Conservation (phyloP, 2,113 vertebrate species). For the Narcine bancroftii region DNA sequence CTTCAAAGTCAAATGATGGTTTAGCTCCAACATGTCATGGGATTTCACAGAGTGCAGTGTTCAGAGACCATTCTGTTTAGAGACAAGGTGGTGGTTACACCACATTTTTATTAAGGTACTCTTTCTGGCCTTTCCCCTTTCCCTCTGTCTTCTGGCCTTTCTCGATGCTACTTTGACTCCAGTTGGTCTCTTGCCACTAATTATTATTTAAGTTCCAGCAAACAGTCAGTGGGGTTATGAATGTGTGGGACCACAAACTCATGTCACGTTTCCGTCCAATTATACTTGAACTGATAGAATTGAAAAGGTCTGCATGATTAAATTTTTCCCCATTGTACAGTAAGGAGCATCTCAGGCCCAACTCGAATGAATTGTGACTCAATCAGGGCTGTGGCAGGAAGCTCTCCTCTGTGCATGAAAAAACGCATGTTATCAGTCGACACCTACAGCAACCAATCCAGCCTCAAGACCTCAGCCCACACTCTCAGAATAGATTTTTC, state of each 20-base stretch:
- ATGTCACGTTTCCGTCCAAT: not conserved
- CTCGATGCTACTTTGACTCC: no score
- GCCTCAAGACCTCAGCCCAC: conserved; percentile 11
- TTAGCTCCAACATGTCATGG: no score
- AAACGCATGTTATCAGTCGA: not conserved
- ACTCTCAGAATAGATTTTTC: not conserved
- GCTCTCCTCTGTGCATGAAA: not conserved
- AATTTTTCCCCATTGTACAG: not conserved
- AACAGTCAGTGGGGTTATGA: not conserved
- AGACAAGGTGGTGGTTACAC: no score
- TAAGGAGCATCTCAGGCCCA: not conserved
- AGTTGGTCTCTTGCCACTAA: no score
- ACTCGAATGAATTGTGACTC: not conserved
- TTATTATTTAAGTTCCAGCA: no score
- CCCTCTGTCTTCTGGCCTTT: no score
- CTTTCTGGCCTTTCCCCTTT: no score
- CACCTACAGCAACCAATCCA: not conserved
- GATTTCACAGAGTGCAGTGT: no score
- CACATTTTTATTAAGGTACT: no score
- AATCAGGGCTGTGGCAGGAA: not conserved
- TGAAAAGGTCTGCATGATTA: conserved; percentile 9
- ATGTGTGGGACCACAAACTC: not conserved
- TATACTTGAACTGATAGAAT: not conserved
- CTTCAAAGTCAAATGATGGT: no score
- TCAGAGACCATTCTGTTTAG: no score